Evolutionary conservation across 2,113 vertebrate species (phyloP).

Genomic region (Odocoileus virginianus): DNA sequence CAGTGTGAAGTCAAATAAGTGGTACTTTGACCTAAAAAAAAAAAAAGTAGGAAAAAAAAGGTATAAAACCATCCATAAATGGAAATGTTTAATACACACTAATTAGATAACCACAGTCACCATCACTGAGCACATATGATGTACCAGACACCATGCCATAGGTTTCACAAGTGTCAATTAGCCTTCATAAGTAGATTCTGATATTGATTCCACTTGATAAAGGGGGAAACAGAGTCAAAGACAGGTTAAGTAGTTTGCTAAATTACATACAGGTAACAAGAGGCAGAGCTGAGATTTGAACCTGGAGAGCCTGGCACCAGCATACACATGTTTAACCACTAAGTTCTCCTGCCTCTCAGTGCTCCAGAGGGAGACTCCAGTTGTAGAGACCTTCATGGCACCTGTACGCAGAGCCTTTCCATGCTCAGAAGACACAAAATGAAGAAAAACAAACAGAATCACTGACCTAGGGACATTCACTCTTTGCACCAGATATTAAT

Average conservation of each 20-base stretch:
- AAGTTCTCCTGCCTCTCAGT: background rate
- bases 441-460: background rate
- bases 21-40: background rate
- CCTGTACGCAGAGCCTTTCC: background rate
- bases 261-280: background rate
- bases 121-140: background rate
- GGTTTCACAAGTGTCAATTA: background rate
- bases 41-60: background rate
- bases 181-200: background rate
- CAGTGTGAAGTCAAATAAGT: background rate
- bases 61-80: conserved; percentile 7
- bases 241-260: background rate
- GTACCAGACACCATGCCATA: background rate
- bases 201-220: background rate
- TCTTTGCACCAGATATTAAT: background rate
- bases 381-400: background rate
- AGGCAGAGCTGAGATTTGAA: background rate
- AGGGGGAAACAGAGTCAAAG: background rate
- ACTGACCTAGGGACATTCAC: background rate
- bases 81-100: background rate
- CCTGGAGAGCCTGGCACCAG: background rate
- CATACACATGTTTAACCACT: background rate
- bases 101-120: background rate
- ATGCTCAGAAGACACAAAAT: background rate
- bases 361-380: no score